phyloP scores from a whole-genome alignment of 1,140 invertebrate species.

The Cheumatopsyche charites region DNA sequence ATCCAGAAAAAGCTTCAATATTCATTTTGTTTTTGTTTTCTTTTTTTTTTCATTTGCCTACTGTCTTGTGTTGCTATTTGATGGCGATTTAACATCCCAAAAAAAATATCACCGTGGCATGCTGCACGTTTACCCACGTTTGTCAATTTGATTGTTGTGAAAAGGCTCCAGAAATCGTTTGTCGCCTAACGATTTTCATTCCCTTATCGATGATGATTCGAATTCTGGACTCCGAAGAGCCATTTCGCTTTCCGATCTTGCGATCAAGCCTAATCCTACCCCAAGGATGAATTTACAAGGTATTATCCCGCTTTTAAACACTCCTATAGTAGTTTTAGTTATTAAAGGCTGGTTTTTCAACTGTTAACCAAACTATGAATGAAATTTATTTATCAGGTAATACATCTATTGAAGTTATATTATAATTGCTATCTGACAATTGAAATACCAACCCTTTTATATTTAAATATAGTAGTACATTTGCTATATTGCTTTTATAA shows the following conservation, averaged over 20 bases:
- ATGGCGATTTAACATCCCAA: constrained; percentile 3
- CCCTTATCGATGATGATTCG: constrained; percentile 53
- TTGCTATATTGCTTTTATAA: too few species aligned
- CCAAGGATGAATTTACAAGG: constrained; percentile 60
- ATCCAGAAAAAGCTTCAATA: too few species aligned
- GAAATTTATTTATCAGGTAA: too few species aligned
- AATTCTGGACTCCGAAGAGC: constrained; percentile 57
- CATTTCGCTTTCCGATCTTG: constrained; percentile 59
- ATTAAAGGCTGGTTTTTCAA: too few species aligned
- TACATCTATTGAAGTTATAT: too few species aligned
- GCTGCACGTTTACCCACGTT: constrained; percentile 42
- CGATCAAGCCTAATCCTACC: constrained; percentile 60
- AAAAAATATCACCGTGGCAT: constrained; percentile 33
- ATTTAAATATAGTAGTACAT: too few species aligned
- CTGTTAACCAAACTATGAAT: too few species aligned
- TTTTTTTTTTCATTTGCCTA: constrained; percentile 35
- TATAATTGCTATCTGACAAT: too few species aligned
- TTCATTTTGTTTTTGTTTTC: constrained; percentile 31
- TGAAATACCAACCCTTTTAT: too few species aligned
- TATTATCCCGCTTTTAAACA: constrained; percentile 45
- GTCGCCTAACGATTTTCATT: constrained; percentile 43
- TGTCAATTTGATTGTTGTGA: constrained; percentile 30
- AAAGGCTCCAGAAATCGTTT: constrained; percentile 43
- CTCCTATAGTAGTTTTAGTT: background rate
- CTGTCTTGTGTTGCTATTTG: constrained; percentile 12